phyloP scores from a whole-genome alignment of 2,888 invertebrate species.

The Pristionchus japonicus region DNA sequence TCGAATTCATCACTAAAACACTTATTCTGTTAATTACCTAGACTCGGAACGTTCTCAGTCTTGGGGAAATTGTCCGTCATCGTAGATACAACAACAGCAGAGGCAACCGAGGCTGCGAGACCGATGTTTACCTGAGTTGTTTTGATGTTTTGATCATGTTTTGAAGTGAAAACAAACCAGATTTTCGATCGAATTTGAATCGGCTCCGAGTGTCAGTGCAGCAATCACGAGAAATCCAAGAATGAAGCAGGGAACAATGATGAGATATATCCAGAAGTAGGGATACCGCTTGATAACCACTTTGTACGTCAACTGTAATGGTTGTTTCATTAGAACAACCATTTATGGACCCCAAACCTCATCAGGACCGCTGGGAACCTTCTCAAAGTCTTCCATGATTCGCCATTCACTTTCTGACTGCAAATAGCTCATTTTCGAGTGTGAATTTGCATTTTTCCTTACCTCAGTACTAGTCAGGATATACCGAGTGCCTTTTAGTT shows the following conservation, averaged over 20 bases:
- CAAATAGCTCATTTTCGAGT: not conserved
- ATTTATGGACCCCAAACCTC: not conserved
- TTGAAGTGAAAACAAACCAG: not conserved
- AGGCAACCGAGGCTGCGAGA: not conserved
- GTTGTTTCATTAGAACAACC: not conserved
- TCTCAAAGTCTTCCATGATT: not conserved
- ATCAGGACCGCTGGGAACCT: not conserved
- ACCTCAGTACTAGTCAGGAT: not conserved
- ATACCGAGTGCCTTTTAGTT: not conserved
- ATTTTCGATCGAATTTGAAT: not conserved
- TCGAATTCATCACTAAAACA: not conserved
- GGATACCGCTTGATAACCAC: not conserved
- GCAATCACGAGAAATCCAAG: constrained; percentile 19
- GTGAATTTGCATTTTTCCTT: not conserved
- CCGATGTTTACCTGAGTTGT: constrained; percentile 20
- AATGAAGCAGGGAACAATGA: constrained; percentile 10
- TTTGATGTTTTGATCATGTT: not conserved
- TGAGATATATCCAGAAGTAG: not conserved
- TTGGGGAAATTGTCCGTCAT: constrained; percentile 23
- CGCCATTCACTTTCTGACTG: not conserved
- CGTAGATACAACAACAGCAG: not conserved
- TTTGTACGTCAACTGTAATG: not conserved
- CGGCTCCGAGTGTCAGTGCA: not conserved
- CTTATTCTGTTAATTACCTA: too few relatives aligned
- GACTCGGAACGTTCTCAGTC: not conserved